Evolutionary conservation across 2,888 invertebrate species (phyloP).

Genomic region (Cephus rjabovi): DNA sequence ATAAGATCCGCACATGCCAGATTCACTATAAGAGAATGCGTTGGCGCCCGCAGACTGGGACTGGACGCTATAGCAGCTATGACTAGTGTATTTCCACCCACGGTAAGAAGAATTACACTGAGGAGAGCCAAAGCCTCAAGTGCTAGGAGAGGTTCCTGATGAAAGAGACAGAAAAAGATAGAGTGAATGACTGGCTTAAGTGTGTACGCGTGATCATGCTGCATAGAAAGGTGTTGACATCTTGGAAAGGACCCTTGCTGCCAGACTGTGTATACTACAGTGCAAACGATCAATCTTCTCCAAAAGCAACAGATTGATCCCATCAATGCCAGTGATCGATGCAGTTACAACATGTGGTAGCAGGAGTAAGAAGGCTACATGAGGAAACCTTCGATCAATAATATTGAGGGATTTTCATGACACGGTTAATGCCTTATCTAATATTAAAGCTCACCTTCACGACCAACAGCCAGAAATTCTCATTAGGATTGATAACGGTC

Average conservation of each 20-base stretch:
- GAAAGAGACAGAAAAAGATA: not conserved
- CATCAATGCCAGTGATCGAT: not conserved
- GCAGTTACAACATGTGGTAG: not conserved
- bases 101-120: slow-evolving; percentile 35
- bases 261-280: not conserved
- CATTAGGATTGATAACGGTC: slow-evolving; percentile 2
- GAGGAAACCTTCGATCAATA: not conserved
- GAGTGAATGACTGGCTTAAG: not conserved
- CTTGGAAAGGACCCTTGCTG: not conserved
- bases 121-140: slow-evolving; percentile 19
- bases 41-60: slow-evolving; percentile 63
- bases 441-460: slow-evolving; percentile 13
- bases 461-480: slow-evolving; percentile 17
- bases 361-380: not conserved
- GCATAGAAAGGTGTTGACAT: not conserved
- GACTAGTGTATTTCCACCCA: slow-evolving; percentile 39
- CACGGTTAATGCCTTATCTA: not conserved
- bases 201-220: too few species aligned
- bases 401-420: not conserved
- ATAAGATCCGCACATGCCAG: slow-evolving; percentile 76
- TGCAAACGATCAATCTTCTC: not conserved
- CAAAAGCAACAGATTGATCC: not conserved
- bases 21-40: slow-evolving; percentile 77
- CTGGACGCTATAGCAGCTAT: slow-evolving; percentile 39
- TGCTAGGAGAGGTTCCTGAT: slow-evolving; percentile 17